Conservation (phyloP, 2,797 vertebrate genomes). For the Cygnus olor region DNA sequence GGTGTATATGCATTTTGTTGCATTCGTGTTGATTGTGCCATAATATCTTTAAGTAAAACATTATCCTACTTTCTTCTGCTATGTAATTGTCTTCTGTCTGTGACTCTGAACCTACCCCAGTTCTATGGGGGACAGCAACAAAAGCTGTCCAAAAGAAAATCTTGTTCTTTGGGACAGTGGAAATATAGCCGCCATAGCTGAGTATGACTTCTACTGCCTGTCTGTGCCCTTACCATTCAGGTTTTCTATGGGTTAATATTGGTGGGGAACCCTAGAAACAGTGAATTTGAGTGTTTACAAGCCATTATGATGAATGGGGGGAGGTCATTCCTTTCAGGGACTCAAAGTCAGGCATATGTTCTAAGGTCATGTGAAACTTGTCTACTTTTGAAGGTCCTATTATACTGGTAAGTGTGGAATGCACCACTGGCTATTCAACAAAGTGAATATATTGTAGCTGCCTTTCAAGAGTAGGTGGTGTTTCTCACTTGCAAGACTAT, state of each 20-base stretch:
- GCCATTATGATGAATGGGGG: conserved; percentile 34
- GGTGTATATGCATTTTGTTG: background rate
- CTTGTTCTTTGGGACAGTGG: background rate
- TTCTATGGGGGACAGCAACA: background rate
- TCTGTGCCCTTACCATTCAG: background rate
- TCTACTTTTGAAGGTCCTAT: background rate
- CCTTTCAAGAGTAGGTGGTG: background rate
- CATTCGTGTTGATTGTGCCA: background rate
- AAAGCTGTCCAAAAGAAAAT: background rate
- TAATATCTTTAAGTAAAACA: background rate
- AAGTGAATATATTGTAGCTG: background rate
- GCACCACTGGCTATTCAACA: background rate
- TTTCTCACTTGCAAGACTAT: background rate
- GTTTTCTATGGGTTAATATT: background rate
- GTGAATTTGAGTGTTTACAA: background rate
- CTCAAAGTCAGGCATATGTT: background rate
- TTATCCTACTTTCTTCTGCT: background rate
- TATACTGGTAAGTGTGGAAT: background rate
- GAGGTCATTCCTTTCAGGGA: conserved; percentile 3
- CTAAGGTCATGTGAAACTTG: conserved; percentile 48
- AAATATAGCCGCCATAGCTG: background rate
- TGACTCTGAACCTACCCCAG: background rate
- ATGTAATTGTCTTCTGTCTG: fast-evolving
- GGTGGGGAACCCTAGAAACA: background rate
- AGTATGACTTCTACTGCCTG: background rate